These are phyloP conservation scores for Orbicella faveolata DNA, from an alignment of 64 coral and sea anemone species.

Conservation along the genomic window DNA sequence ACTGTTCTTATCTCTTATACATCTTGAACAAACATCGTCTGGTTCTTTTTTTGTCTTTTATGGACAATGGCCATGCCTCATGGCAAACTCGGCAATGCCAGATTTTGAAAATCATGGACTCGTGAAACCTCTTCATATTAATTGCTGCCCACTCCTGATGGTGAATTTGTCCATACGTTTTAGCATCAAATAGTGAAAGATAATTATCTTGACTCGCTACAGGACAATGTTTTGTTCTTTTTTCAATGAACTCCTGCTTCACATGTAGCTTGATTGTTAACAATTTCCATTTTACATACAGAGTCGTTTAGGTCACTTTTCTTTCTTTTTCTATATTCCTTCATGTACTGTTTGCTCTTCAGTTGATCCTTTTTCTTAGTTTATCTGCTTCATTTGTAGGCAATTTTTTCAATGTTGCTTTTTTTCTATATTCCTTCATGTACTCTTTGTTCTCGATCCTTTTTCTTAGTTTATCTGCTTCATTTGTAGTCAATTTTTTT, in stretches of 20 bases:
- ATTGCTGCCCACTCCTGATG: slow-evolving; percentile 39
- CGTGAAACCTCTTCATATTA: slow-evolving; percentile 61
- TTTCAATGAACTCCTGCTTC: background rate
- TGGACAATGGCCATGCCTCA: slow-evolving; percentile 52
- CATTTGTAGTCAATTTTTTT: slow-evolving; percentile 16
- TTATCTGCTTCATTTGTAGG: slow-evolving; percentile 5
- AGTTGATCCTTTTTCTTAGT: background rate
- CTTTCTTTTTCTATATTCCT: background rate
- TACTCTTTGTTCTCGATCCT: slow-evolving; percentile 7
- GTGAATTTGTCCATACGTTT: slow-evolving; percentile 46
- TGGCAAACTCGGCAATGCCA: slow-evolving; percentile 1
- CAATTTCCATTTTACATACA: slow-evolving; percentile 2
- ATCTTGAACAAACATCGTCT: slow-evolving; percentile 56
- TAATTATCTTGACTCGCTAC: background rate
- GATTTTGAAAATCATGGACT: slow-evolving; percentile 58
- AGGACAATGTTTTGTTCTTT: background rate
- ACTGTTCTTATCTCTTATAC: slow-evolving; percentile 33
- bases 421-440: slow-evolving; percentile 22
- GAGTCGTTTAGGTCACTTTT: background rate
- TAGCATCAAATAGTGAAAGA: slow-evolving; percentile 33
- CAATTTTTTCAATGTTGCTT: background rate
- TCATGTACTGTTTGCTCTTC: slow-evolving; percentile 14
- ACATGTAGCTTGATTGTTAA: slow-evolving; percentile 7
- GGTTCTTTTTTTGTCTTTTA: slow-evolving; percentile 16
- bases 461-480: slow-evolving; percentile 18